Conservation (phyloP, 2,888 invertebrate genomes). For the Carterocephalus palaemon region DNA sequence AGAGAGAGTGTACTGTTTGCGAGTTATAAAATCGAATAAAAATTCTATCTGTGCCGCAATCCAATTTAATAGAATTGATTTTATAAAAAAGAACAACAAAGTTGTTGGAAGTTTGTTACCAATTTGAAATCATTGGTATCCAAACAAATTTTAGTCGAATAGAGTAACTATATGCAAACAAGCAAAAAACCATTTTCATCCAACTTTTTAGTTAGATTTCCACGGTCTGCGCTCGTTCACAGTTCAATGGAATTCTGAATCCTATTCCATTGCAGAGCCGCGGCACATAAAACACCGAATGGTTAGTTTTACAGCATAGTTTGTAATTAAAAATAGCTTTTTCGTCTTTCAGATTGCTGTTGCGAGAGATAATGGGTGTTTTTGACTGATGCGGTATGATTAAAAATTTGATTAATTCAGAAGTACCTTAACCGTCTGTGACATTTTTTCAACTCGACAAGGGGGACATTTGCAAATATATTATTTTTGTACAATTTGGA, state of each 20-base stretch:
- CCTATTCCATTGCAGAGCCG: conserved; percentile 53
- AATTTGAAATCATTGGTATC: conserved; percentile 39
- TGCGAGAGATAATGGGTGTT: not conserved
- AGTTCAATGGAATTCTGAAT: conserved; percentile 62
- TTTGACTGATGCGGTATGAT: conserved; percentile 8
- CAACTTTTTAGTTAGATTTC: conserved; percentile 65
- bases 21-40: not conserved
- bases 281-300: conserved; percentile 45
- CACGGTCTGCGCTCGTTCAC: conserved; percentile 49
- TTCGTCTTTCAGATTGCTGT: conserved; percentile 11
- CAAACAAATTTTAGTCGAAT: conserved; percentile 48
- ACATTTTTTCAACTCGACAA: too few relatives aligned
- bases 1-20: too few relatives aligned
- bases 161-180: conserved; percentile 45
- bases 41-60: too few relatives aligned
- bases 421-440: too few relatives aligned
- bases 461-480: too few relatives aligned
- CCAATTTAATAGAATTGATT: too few relatives aligned
- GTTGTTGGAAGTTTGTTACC: conserved; percentile 28
- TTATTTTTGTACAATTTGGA: too few relatives aligned
- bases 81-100: too few relatives aligned
- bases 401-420: too few relatives aligned
- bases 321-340: conserved; percentile 40
- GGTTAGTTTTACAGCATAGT: conserved; percentile 43
- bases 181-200: conserved; percentile 55